Conservation (phyloP, 2,113 vertebrate species). For the Trachemys scripta region DNA sequence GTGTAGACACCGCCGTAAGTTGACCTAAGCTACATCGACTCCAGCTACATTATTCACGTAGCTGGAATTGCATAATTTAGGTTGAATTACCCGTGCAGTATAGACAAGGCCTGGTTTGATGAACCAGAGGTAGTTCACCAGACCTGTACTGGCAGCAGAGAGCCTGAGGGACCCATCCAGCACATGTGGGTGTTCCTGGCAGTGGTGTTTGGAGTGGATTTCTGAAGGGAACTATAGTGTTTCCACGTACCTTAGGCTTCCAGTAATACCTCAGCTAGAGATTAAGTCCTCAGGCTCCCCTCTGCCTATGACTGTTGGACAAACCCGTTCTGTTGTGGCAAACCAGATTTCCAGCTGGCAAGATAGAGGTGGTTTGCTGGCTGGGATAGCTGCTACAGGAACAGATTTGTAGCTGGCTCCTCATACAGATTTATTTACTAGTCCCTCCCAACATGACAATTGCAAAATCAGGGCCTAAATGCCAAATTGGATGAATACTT, state of each 20-base stretch:
- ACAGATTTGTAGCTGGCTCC: fast-evolving
- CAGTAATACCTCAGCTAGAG: not conserved
- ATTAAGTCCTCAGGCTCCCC: not conserved
- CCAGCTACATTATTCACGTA: too few relatives aligned
- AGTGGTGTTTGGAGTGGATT: not conserved
- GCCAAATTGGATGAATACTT: not conserved
- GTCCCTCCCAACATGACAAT: fast-evolving
- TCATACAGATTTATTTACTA: fast-evolving
- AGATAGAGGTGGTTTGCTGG: not conserved
- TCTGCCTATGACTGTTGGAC: not conserved
- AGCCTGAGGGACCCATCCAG: not conserved
- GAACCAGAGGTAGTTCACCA: not conserved
- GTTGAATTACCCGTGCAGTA: too few relatives aligned
- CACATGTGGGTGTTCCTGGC: not conserved
- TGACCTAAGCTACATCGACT: too few relatives aligned
- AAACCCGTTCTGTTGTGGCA: not conserved
- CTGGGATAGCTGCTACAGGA: not conserved
- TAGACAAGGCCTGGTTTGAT: not conserved
- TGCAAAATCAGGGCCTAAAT: not conserved
- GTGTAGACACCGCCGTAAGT: too few relatives aligned
- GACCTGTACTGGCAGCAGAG: not conserved
- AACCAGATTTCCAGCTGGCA: not conserved
- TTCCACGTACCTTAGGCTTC: not conserved
- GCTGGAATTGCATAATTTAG: too few relatives aligned
- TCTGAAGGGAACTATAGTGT: not conserved